phyloP scores from a whole-genome alignment of 1,140 invertebrate species.

The Lasioglossum albipes region DNA sequence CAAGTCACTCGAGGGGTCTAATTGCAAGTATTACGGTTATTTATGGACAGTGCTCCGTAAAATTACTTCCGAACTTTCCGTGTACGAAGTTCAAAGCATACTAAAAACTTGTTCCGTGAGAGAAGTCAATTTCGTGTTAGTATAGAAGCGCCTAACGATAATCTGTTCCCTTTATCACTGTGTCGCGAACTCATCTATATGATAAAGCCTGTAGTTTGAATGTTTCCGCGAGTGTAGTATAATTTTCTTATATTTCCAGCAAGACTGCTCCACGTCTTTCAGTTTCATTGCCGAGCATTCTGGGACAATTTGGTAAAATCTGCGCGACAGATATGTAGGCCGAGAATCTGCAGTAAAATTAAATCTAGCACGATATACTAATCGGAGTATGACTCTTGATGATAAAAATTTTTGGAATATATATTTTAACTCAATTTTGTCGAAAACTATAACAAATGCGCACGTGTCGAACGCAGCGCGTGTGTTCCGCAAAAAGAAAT shows the following conservation, averaged over 20 bases:
- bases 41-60: not conserved
- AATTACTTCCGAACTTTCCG: not conserved
- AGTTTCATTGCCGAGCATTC: not conserved
- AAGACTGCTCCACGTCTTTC: not conserved
- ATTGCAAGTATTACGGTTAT: not conserved
- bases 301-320: no score
- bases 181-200: not conserved
- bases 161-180: not conserved
- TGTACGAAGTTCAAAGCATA: not conserved
- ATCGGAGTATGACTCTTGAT: no score
- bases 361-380: no score
- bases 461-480: no score
- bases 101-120: not conserved
- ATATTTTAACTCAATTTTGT: no score
- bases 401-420: no score
- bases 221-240: not conserved
- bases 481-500: no score
- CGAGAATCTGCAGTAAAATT: no score
- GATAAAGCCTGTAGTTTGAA: not conserved
- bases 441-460: no score
- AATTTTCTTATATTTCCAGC: not conserved
- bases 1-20: not conserved
- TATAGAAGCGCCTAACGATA: not conserved
- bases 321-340: no score
- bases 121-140: not conserved